phyloP scores from a whole-genome alignment of 1,140 invertebrate genomes.

The Gonioctena quinquepunctata region DNA sequence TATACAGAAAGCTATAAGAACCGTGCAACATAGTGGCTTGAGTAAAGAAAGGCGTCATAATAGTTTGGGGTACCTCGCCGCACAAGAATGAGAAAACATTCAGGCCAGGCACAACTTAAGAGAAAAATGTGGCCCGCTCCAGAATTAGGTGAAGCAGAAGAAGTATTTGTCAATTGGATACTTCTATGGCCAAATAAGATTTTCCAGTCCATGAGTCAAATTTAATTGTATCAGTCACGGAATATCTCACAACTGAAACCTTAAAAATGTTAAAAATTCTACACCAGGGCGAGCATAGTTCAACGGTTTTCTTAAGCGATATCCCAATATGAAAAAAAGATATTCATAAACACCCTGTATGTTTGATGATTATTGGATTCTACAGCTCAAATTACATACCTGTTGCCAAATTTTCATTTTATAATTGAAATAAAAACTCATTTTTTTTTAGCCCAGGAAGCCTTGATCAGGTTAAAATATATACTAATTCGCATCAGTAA shows the following conservation, averaged over 20 bases:
- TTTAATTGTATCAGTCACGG: not conserved
- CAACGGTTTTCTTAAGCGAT: too few relatives aligned
- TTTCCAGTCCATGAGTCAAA: conserved; percentile 19
- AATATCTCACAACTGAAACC: not conserved
- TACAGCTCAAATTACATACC: too few relatives aligned
- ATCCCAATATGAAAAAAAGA: conserved; percentile 11
- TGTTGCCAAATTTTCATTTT: too few relatives aligned
- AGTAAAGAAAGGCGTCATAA: conserved; percentile 6
- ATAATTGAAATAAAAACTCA: too few relatives aligned
- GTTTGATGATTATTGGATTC: too few relatives aligned
- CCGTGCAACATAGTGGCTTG: conserved; percentile 4
- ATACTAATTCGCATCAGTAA: too few relatives aligned
- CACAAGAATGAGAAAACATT: not conserved
- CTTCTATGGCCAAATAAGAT: conserved; percentile 5
- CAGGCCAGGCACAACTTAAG: not conserved
- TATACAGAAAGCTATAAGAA: not conserved
- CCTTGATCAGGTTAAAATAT: too few relatives aligned
- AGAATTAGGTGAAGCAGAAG: conserved; percentile 17
- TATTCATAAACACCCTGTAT: conserved; percentile 2
- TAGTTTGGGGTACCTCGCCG: conserved; percentile 3
- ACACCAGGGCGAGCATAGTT: conserved; percentile 7
- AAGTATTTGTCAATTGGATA: too few relatives aligned
- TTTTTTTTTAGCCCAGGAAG: too few relatives aligned
- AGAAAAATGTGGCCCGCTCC: not conserved
- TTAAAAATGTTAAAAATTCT: too few relatives aligned